A percentile compares a stretch with the other conserved stretches of the same genome.
phyloP scores from a whole-genome alignment of 2,888 invertebrate genomes.

The Plemyria rubiginata region DNA sequence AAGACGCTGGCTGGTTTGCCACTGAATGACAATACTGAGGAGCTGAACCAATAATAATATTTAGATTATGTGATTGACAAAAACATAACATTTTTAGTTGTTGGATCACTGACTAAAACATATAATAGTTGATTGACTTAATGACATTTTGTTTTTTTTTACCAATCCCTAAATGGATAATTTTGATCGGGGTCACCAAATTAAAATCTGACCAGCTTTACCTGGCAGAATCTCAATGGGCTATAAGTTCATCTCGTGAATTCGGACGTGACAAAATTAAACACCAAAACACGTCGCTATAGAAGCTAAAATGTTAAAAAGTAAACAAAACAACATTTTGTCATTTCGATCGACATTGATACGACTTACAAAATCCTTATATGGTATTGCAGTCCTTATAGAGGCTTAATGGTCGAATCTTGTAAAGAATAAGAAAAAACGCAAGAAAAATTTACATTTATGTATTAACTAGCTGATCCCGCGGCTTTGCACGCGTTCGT shows the following conservation, averaged over 20 bases:
- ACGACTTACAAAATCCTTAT: conserved; percentile 1
- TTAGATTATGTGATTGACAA: too few relatives aligned
- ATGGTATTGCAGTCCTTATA: conserved; percentile 12
- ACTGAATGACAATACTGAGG: too few relatives aligned
- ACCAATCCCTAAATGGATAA: too few relatives aligned
- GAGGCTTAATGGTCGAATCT: not conserved
- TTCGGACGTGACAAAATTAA: not conserved
- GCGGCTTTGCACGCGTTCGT: not conserved
- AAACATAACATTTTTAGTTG: too few relatives aligned
- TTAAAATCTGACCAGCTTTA: too few relatives aligned
- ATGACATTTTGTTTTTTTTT: too few relatives aligned
- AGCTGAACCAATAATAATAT: too few relatives aligned
- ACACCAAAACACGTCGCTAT: not conserved
- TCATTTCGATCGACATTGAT: conserved; percentile 6
- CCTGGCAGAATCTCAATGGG: not conserved
- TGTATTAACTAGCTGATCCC: not conserved
- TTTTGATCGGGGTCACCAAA: not conserved
- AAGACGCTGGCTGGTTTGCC: too few relatives aligned
- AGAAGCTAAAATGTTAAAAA: not conserved
- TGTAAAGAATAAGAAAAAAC: conserved; percentile 3
- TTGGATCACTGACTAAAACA: too few relatives aligned
- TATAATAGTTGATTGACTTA: too few relatives aligned
- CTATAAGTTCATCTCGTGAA: not conserved
- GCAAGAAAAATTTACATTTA: not conserved
- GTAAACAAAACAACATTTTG: not conserved